phyloP scores from a whole-genome alignment of 2,888 invertebrate genomes.

The Aspidapion aeneum region DNA sequence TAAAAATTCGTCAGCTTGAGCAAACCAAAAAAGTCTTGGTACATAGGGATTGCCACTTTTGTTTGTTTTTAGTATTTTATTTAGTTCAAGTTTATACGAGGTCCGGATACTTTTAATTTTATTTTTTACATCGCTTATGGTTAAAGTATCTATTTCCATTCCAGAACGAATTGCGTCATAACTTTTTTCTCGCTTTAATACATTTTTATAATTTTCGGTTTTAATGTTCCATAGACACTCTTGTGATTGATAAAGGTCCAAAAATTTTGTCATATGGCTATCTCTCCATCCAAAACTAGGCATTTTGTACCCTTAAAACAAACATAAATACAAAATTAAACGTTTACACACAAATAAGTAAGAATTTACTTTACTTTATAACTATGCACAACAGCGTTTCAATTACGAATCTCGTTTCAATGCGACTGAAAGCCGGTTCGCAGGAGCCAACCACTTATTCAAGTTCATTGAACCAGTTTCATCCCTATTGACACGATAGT shows the following conservation, averaged over 20 bases:
- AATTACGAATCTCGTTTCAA: too few relatives aligned
- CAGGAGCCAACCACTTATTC: too few relatives aligned
- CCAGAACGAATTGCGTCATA: conserved; percentile 5
- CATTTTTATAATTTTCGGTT: conserved; percentile 6
- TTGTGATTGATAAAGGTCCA: conserved; percentile 1
- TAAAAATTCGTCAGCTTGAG: conserved; percentile 15
- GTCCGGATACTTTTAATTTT: conserved; percentile 30
- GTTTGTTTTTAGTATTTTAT: conserved; percentile 35
- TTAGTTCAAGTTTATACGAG: conserved; percentile 34
- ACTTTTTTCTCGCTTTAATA: neutral
- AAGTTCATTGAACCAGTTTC: too few relatives aligned
- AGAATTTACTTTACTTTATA: too few relatives aligned
- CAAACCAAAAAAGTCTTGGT: conserved; percentile 23
- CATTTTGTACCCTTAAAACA: too few relatives aligned
- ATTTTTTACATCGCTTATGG: conserved; percentile 10
- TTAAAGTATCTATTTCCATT: conserved; percentile 3
- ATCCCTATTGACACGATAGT: too few relatives aligned
- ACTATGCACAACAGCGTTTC: too few relatives aligned
- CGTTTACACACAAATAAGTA: too few relatives aligned
- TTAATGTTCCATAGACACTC: neutral
- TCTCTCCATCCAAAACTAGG: conserved; percentile 7
- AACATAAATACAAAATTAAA: too few relatives aligned
- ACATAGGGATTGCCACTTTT: conserved; percentile 33
- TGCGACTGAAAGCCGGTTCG: too few relatives aligned
- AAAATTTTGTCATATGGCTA: conserved; percentile 6